A percentile compares a stretch with the other conserved stretches of the same genome.
Evolutionary conservation across 2,888 invertebrate genomes (phyloP).

Genomic region (Sussaba pulchella): DNA sequence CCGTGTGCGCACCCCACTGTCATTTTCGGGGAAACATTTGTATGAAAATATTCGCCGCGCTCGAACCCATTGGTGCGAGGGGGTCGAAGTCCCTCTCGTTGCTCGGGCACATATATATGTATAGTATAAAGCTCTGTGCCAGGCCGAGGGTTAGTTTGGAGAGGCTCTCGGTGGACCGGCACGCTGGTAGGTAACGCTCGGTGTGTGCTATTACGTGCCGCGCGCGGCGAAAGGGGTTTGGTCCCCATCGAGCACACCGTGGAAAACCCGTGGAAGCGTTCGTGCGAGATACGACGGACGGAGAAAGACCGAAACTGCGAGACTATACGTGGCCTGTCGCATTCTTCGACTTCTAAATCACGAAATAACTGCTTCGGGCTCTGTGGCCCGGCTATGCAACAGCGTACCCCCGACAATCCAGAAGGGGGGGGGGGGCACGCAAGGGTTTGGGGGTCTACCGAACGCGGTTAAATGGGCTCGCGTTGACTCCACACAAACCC

Average conservation of each 20-base stretch:
- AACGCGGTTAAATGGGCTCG: constrained; percentile 60
- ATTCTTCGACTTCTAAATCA: constrained; percentile 72
- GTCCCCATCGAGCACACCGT: constrained; percentile 20
- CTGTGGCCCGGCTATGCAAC: constrained; percentile 17
- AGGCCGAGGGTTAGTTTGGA: constrained; percentile 21
- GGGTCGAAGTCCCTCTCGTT: constrained; percentile 46
- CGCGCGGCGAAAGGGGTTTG: constrained; percentile 61
- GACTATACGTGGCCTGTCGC: constrained; percentile 59
- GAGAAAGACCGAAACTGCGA: constrained; percentile 55
- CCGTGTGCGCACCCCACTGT: constrained; percentile 64
- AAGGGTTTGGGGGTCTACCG: constrained; percentile 37
- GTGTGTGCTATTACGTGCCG: constrained; percentile 39
- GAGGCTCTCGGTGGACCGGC: constrained; percentile 42
- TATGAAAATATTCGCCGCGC: constrained; percentile 78
- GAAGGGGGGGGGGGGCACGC: too few species aligned
- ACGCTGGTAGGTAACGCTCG: constrained; percentile 42
- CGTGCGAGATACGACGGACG: constrained; percentile 44
- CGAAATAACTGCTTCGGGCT: constrained; percentile 66
- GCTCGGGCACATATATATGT: not conserved
- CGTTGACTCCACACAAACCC: constrained; percentile 25
- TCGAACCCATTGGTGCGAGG: constrained; percentile 61
- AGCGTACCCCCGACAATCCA: constrained; percentile 11
- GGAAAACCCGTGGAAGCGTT: constrained; percentile 9
- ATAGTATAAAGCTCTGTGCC: constrained; percentile 17
- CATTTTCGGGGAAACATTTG: constrained; percentile 79